Percentiles rank a stretch among this genome's conserved stretches.
These are phyloP conservation scores for Eupithecia dodoneata DNA, from an alignment of 2,888 invertebrate genomes.

Conservation along the genomic window DNA sequence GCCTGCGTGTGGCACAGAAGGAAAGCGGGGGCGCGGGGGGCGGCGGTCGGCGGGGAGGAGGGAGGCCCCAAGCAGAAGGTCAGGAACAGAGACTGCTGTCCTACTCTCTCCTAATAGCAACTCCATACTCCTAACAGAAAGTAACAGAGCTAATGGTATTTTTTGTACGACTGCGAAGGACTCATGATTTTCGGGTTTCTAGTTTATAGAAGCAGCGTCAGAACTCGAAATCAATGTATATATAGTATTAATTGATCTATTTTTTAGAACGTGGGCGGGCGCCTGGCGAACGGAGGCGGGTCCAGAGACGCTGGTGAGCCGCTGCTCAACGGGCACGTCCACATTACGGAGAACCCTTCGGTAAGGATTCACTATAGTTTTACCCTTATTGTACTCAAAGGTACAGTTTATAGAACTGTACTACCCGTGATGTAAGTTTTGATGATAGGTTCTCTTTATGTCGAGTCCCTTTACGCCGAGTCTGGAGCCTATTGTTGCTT, in stretches of 20 bases:
- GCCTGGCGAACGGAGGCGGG: constrained; percentile 71
- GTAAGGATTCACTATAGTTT: constrained; percentile 65
- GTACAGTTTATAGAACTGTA: neutral
- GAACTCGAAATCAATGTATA: neutral
- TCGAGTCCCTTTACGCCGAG: too few relatives aligned
- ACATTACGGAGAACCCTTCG: constrained; percentile 88
- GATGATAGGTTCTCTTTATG: too few relatives aligned
- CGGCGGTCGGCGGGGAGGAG: constrained; percentile 55
- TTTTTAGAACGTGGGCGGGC: constrained; percentile 62
- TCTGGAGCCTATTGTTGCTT: too few relatives aligned
- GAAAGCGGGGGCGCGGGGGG: constrained; percentile 51
- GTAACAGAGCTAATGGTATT: neutral
- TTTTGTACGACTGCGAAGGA: neutral
- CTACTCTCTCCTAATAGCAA: neutral
- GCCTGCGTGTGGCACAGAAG: constrained; percentile 77
- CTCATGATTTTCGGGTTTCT: too few relatives aligned
- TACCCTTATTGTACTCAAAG: neutral
- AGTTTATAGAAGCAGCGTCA: too few relatives aligned
- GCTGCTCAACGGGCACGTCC: constrained; percentile 84
- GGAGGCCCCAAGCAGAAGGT: constrained; percentile 75
- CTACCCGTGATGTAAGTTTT: neutral
- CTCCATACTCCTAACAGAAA: neutral
- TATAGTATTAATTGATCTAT: neutral
- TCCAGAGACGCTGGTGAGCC: constrained; percentile 74
- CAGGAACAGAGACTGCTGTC: constrained; percentile 14